These are phyloP conservation scores for Pygoscelis antarcticus DNA, from an alignment of 2,113 vertebrate genomes.

Conservation along the genomic window DNA sequence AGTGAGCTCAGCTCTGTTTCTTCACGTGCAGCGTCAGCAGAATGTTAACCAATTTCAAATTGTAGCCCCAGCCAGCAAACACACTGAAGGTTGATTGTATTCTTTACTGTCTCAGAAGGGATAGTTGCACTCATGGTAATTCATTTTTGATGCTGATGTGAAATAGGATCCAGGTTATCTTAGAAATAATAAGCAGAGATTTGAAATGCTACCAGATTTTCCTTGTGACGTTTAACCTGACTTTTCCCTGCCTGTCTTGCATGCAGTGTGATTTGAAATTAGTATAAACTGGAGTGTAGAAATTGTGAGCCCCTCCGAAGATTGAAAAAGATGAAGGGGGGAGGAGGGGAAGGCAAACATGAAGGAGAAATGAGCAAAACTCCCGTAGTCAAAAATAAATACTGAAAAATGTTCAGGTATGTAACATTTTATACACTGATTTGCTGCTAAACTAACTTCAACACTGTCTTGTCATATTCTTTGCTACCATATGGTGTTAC, in stretches of 20 bases:
- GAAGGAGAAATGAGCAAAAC: background rate
- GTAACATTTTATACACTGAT: background rate
- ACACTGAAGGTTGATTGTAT: background rate
- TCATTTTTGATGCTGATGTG: background rate
- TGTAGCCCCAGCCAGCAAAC: background rate
- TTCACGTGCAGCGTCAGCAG: background rate
- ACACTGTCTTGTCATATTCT: background rate
- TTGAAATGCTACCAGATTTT: background rate
- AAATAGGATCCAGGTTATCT: background rate
- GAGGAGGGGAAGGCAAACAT: background rate
- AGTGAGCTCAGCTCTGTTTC: background rate
- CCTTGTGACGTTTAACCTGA: background rate
- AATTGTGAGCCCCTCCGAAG: background rate
- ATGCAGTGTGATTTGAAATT: background rate
- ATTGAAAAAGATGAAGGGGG: background rate
- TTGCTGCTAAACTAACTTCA: background rate
- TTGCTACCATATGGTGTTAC: background rate
- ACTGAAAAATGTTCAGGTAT: background rate
- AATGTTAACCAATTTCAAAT: background rate
- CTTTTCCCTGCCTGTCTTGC: background rate
- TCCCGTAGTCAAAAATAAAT: background rate
- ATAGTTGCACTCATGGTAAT: background rate
- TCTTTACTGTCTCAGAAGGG: background rate
- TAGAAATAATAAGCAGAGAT: background rate
- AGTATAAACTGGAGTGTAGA: background rate